Conservation (phyloP, 92 coral and sea anemone genomes). For the Metridium senile region DNA sequence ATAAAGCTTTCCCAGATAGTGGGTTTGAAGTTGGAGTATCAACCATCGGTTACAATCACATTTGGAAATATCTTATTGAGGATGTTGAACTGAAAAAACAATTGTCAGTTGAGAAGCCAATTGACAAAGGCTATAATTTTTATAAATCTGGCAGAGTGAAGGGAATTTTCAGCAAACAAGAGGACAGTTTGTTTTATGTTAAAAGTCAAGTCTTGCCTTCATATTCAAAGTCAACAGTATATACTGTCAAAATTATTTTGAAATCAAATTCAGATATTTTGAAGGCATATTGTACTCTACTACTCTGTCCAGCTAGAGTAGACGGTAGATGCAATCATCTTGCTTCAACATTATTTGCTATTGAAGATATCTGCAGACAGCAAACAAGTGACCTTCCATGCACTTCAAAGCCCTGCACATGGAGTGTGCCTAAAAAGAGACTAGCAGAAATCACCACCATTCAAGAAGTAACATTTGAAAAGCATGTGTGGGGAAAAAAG, state of each 20-base stretch:
- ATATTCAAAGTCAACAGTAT: neutral
- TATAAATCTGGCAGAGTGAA: slow-evolving; percentile 28
- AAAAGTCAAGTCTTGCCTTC: slow-evolving; percentile 34
- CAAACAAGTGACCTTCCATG: slow-evolving; percentile 6
- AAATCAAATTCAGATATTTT: slow-evolving; percentile 1
- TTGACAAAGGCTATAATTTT: slow-evolving; percentile 34
- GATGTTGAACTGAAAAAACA: slow-evolving; percentile 16
- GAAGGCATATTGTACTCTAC: slow-evolving; percentile 3
- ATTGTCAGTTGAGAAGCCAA: slow-evolving; percentile 19
- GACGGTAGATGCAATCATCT: slow-evolving; percentile 29
- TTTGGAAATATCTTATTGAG: slow-evolving; percentile 36
- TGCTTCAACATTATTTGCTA: slow-evolving; percentile 34
- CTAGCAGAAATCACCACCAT: neutral
- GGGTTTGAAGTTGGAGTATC: neutral
- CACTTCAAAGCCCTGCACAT: slow-evolving; percentile 27
- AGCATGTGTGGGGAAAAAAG: neutral
- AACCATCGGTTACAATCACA: neutral
- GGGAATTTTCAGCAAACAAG: neutral
- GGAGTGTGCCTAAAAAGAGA: slow-evolving; percentile 18
- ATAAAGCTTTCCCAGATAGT: slow-evolving; percentile 6
- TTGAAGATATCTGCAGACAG: neutral
- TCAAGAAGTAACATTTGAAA: slow-evolving; percentile 13
- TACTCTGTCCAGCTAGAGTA: slow-evolving; percentile 25
- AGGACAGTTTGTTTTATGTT: slow-evolving; percentile 5
- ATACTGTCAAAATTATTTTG: neutral